Conservation (phyloP, 1,140 invertebrate genomes). For the Laupala kohalensis region DNA sequence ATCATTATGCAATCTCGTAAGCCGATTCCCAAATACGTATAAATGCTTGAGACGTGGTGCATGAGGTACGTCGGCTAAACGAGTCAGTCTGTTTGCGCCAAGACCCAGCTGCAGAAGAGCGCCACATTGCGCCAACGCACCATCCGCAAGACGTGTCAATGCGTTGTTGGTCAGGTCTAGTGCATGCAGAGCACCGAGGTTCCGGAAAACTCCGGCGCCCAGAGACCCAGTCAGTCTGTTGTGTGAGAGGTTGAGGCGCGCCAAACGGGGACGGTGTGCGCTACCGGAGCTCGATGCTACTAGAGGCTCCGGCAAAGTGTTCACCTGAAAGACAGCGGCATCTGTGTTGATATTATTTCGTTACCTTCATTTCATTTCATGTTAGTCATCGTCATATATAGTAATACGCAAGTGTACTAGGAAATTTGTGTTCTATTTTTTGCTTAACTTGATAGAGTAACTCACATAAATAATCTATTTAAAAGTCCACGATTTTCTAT, state of each 20-base stretch:
- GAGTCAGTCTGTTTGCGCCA: background rate
- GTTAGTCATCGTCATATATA: too few relatives aligned
- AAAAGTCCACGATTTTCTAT: too few relatives aligned
- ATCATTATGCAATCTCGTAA: background rate
- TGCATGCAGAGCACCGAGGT: background rate
- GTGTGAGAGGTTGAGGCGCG: background rate
- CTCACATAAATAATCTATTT: too few relatives aligned
- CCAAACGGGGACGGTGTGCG: background rate
- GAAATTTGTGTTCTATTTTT: too few relatives aligned
- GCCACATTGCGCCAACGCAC: background rate
- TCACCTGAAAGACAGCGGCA: too few relatives aligned
- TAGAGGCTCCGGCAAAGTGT: background rate
- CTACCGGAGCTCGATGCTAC: too few relatives aligned
- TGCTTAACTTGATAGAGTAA: too few relatives aligned
- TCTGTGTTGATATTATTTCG: too few relatives aligned
- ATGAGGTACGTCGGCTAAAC: background rate
- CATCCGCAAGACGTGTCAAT: background rate
- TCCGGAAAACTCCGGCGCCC: background rate
- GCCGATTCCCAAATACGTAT: background rate
- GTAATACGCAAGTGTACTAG: too few relatives aligned
- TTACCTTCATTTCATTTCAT: too few relatives aligned
- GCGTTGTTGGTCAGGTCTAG: background rate
- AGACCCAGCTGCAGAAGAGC: background rate
- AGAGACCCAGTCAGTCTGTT: background rate
- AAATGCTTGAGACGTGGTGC: background rate